These are phyloP conservation scores for Potamilus streckersoni DNA, from an alignment of 1,140 invertebrate genomes.

Conservation along the genomic window DNA sequence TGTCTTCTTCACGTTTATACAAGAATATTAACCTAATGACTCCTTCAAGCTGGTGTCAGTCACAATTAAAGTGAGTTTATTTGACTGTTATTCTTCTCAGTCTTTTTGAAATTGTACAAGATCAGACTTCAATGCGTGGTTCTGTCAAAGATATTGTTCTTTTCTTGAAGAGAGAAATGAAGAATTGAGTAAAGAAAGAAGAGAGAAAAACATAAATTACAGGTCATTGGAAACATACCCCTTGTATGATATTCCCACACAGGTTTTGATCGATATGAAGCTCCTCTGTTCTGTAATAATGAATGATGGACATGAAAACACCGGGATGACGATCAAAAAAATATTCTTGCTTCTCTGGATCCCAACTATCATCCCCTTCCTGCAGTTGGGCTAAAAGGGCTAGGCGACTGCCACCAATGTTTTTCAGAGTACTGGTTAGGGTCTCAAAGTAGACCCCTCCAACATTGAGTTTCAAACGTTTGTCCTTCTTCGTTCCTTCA, in stretches of 20 bases:
- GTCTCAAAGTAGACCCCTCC: conserved; percentile 50
- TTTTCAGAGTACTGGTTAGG: conserved; percentile 34
- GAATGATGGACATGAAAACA: conserved; percentile 55
- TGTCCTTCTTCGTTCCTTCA: conserved; percentile 19
- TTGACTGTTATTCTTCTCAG: no score
- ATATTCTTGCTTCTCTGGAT: conserved; percentile 50
- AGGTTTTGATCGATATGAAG: conserved; percentile 97
- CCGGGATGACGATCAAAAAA: conserved; percentile 64
- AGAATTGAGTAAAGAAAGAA: no score
- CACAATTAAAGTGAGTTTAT: no score
- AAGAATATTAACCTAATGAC: no score
- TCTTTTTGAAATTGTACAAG: no score
- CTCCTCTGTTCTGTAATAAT: conserved; percentile 62
- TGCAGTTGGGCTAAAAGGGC: conserved; percentile 47
- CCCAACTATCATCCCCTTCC: conserved; percentile 52
- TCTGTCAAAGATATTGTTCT: no score
- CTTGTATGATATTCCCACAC: conserved; percentile 97
- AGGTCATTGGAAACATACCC: conserved; percentile 24
- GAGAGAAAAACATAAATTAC: no score
- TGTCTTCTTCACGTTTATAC: no score
- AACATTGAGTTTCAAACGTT: conserved; percentile 47
- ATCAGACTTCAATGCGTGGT: no score
- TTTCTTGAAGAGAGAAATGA: no score
- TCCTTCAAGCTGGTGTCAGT: no score
- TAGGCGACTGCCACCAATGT: conserved; percentile 43